Percentiles rank a stretch among this genome's conserved stretches.
These are phyloP conservation scores for Stegostoma tigrinum DNA, from an alignment of 2,113 vertebrate species.

Conservation along the genomic window DNA sequence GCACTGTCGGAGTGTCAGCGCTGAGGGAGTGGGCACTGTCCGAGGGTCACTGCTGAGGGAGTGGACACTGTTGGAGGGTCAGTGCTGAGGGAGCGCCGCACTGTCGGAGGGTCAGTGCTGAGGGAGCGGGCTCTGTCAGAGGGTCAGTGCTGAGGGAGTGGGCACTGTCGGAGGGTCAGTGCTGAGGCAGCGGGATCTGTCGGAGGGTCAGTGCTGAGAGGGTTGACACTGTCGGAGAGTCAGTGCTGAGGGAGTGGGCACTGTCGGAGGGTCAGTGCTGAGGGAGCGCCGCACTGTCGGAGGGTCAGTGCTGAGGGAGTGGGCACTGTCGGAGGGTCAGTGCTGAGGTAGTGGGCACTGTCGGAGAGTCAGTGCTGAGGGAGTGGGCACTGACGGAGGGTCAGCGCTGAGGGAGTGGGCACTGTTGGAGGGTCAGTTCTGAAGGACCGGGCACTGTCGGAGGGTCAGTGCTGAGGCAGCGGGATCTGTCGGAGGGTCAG, in stretches of 20 bases:
- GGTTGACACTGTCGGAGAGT: too few species aligned
- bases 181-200: not conserved
- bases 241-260: too few species aligned
- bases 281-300: too few species aligned
- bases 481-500: not conserved
- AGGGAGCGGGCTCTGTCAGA: too few species aligned
- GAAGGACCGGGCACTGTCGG: too few species aligned
- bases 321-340: not conserved
- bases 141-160: too few species aligned
- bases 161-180: not conserved
- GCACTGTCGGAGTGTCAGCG: not conserved
- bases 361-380: not conserved
- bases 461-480: too few species aligned
- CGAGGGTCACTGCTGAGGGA: not conserved
- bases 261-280: not conserved
- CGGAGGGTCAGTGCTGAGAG: not conserved
- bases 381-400: too few species aligned
- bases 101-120: not conserved
- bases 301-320: too few species aligned
- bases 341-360: not conserved
- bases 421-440: not conserved
- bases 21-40: not conserved
- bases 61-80: not conserved
- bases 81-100: not conserved
- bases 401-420: too few species aligned